phyloP scores from a whole-genome alignment of 2,797 vertebrate genomes.

The Myotis findleyi region DNA sequence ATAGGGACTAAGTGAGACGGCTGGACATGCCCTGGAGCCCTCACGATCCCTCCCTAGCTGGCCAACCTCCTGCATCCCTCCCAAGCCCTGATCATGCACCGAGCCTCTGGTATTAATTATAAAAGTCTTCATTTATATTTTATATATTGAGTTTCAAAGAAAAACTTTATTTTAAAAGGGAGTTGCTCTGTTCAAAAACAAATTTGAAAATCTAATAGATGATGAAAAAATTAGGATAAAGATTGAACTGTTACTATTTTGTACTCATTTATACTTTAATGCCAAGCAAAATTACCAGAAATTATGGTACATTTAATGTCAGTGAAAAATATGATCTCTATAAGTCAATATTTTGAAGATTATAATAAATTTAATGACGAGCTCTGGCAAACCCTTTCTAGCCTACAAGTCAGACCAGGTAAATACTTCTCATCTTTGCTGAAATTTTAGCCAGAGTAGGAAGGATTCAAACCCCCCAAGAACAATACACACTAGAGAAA shows the following conservation, averaged over 20 bases:
- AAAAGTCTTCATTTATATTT: conserved; percentile 22
- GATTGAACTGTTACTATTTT: neutral
- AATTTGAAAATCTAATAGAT: neutral
- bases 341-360: conserved; percentile 17
- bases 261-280: neutral
- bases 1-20: too few relatives aligned
- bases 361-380: conserved; percentile 19
- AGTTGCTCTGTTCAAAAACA: neutral
- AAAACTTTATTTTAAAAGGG: conserved; percentile 37
- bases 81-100: too few relatives aligned
- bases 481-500: neutral
- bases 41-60: too few relatives aligned
- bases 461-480: conserved; percentile 2
- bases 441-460: conserved; percentile 1
- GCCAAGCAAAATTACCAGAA: neutral
- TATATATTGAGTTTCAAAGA: conserved; percentile 35
- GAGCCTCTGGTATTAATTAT: neutral
- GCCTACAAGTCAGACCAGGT: neutral
- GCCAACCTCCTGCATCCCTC: too few relatives aligned
- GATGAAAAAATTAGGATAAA: conserved; percentile 27
- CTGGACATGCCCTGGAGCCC: too few relatives aligned
- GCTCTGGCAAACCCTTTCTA: neutral
- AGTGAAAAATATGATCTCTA: conserved; percentile 9
- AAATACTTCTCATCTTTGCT: neutral
- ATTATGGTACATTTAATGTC: neutral